Percentiles rank a stretch among this genome's conserved stretches.
phyloP scores from a whole-genome alignment of 2,888 invertebrate species.

The Agrotis puta region DNA sequence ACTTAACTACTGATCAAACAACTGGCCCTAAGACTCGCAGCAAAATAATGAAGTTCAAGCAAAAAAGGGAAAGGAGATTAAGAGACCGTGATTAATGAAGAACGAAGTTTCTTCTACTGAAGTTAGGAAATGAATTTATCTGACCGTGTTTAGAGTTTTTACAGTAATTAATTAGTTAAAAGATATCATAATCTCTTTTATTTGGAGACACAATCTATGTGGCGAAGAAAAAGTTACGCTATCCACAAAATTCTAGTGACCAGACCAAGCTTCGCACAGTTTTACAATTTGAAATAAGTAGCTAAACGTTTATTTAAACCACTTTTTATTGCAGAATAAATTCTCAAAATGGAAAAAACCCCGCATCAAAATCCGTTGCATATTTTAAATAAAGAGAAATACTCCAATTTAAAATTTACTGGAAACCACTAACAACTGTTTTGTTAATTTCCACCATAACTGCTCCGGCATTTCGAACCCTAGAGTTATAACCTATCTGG shows the following conservation, averaged over 20 bases:
- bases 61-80: conserved; percentile 5
- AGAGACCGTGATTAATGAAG: conserved; percentile 5
- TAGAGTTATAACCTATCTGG: conserved; percentile 59
- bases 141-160: conserved; percentile 6
- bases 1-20: too few relatives aligned
- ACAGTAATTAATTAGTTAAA: conserved; percentile 9
- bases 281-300: background rate
- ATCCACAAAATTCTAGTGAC: too few relatives aligned
- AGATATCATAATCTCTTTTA: background rate
- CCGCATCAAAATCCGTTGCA: background rate
- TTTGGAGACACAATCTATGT: background rate
- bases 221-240: too few relatives aligned
- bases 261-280: background rate
- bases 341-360: background rate
- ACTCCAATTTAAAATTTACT: conserved; percentile 7
- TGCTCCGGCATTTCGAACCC: conserved; percentile 50
- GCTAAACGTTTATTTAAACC: too few relatives aligned
- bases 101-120: background rate
- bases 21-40: background rate
- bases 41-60: background rate
- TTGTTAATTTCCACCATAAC: conserved; percentile 24
- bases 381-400: conserved; percentile 8
- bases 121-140: conserved; percentile 5
- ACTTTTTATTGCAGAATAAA: background rate
- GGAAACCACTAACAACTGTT: conserved; percentile 22